These are phyloP conservation scores for Redunca redunca DNA, from an alignment of 2,113 vertebrate species.

Conservation along the genomic window DNA sequence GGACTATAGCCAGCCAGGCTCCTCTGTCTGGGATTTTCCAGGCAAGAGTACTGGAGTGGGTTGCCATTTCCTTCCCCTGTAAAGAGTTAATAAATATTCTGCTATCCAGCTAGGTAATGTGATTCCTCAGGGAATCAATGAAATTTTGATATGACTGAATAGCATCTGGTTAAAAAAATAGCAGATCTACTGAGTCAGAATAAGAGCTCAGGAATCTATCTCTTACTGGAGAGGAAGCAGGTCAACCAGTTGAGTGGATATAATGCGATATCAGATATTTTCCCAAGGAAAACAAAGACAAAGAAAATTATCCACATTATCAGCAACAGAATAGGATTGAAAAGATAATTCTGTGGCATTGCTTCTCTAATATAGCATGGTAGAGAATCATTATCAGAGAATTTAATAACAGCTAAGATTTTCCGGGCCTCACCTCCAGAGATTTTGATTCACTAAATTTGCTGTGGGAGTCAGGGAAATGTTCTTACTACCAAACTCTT, in stretches of 20 bases:
- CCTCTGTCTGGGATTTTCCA: background rate
- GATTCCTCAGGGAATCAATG: background rate
- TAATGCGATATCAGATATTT: background rate
- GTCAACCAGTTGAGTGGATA: background rate
- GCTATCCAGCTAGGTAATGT: background rate
- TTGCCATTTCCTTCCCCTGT: background rate
- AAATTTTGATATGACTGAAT: background rate
- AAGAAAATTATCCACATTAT: background rate
- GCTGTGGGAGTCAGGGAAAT: background rate
- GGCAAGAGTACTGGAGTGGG: background rate
- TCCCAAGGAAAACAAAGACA: background rate
- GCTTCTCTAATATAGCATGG: background rate
- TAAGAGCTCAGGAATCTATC: background rate
- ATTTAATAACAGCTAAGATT: background rate
- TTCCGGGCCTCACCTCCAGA: background rate
- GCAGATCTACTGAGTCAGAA: background rate
- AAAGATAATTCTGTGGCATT: background rate
- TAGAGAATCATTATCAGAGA: background rate
- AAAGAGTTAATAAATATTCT: background rate
- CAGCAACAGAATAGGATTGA: background rate
- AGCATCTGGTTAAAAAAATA: background rate
- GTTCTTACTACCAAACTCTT: background rate
- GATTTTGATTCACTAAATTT: background rate
- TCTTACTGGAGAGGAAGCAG: background rate
- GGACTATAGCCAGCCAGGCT: background rate